Evolutionary conservation across 2,888 invertebrate genomes (phyloP).

Genomic region (Cryptocheilus praepositus): DNA sequence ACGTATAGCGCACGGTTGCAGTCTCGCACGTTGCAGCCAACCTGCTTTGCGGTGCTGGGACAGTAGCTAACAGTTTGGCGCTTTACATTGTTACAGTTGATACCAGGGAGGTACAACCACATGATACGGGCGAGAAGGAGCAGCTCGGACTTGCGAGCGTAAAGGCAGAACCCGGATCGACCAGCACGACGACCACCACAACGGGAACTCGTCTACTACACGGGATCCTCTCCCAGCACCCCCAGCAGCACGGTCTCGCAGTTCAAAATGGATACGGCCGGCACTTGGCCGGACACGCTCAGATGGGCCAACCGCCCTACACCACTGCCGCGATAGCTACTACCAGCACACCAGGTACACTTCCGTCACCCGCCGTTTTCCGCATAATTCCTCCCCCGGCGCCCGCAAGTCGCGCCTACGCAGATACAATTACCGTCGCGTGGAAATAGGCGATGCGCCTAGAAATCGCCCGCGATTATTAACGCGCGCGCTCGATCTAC

Average conservation of each 20-base stretch:
- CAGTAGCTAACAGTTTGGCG: neutral
- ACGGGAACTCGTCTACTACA: constrained; percentile 77
- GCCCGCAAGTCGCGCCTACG: constrained; percentile 5
- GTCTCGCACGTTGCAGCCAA: too few relatives aligned
- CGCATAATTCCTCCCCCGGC: neutral
- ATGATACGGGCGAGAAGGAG: constrained; percentile 69
- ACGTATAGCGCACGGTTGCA: too few relatives aligned
- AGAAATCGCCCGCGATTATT: neutral
- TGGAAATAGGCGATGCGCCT: too few relatives aligned
- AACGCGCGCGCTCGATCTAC: too few relatives aligned
- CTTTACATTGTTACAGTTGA: constrained; percentile 77
- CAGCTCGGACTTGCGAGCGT: constrained; percentile 67
- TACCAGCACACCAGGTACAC: constrained; percentile 79
- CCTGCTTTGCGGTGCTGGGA: too few relatives aligned
- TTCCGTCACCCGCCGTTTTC: neutral
- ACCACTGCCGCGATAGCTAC: constrained; percentile 74
- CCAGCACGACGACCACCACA: constrained; percentile 59
- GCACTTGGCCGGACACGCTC: constrained; percentile 72
- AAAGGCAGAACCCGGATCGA: constrained; percentile 70
- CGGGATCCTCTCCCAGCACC: constrained; percentile 80
- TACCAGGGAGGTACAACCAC: constrained; percentile 78
- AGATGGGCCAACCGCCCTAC: constrained; percentile 81
- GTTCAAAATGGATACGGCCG: constrained; percentile 71
- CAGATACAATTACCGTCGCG: too few relatives aligned
- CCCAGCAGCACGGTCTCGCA: constrained; percentile 75